Evolutionary conservation across 2,888 invertebrate genomes (phyloP), one percentile per base, ranked within the genome.

Genomic region (Caprella mutica): DNA sequence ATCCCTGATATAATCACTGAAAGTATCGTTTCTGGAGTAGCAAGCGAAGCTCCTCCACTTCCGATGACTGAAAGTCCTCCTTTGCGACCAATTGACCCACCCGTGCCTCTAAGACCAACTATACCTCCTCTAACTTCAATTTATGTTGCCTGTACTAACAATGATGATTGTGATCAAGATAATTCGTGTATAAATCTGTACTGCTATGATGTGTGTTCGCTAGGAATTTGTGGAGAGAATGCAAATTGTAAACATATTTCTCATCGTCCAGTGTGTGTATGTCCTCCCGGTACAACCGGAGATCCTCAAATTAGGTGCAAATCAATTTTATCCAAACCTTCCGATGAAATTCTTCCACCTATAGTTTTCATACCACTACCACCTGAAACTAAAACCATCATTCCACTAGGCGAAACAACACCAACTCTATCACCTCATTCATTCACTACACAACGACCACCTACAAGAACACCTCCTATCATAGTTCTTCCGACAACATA

Each of bases 191-290:
- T 79, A 59, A 83, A 85, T 67, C 67, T 68, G 39, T 78, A 84
- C 65, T 91, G 90, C 69, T 80, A 83, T 19, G 89, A 89, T 76
- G 81, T 90, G 30, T 91, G 91, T 70, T 88, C 87, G 70, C 83
- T 61, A 14, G 59, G 61, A 8, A 61, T 85, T 84, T 70, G 72
- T 81, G 48, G 78, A 78, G 68, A 78, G 80, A 83, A 85, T 70
- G 77, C 85, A 3, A 77, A 80, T 59, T 87, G 87, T 67, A 78
- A 80, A 66, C 84, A 85, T 24, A 78, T 83, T 38, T 81, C 83
- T 69, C 84, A 84, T 69, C 80, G 80, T 68, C 82, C 84, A 5
- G 81, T 83, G 68, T 84, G 84, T 70, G 78, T 78, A 56, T 84
- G 84, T 69, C 79, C 83, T 5, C 65, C 58, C 21, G 54, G 43